Base-by-base conservation (phyloP, 2,113 vertebrate species). In the Tetrao urogallus region DNA sequence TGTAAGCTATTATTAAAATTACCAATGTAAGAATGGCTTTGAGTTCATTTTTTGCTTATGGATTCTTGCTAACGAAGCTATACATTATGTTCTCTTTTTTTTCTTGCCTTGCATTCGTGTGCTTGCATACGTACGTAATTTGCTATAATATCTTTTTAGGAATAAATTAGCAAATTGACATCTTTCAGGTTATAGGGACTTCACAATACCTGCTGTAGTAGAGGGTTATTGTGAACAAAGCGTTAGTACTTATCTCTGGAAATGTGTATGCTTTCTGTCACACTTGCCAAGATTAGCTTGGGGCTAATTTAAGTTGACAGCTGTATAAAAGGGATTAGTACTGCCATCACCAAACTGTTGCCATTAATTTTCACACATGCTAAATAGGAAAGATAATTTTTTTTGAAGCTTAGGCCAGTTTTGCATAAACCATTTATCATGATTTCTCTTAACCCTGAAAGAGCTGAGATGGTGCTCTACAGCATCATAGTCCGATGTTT, bases 241-340 rank as follows among this genome's bases (percentile, higher is more conserved):
- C 47, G 42, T 88, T 86, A 75, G 7, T 72, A 18, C 21, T 10
- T 87, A 57, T 77, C 91, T 83, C 25, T 89, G 86, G 64, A 93
- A 90, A 60, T 66, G 63, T 85, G 56, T 82, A 57, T 50, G 3
- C 57, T 75, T 70, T 73, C 79, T 88, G 89, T 90, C 91, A 84
- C 60, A 36, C 88, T 94, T 73, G 61, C 21, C 40, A 75, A 75
- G 72, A 92, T 93, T 91, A 89, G 79, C 48, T 80, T 84, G 56
- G 83, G 88, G 88, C 74, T 95, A 89, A 97, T 96, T 95, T 77
- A 93, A 93, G 60, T 80, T 94, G 96, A 85, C 95, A 96, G 71
- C 86, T 95, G 83, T 90, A 86, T 93, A 89, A 96, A 97, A 96
- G 67, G n/a, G 83, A 96, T 97, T 96, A 92, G 36, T 90, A 63